Evolutionary conservation across 2,888 invertebrate genomes (phyloP).

Genomic region (Rhamnusium bicolor): DNA sequence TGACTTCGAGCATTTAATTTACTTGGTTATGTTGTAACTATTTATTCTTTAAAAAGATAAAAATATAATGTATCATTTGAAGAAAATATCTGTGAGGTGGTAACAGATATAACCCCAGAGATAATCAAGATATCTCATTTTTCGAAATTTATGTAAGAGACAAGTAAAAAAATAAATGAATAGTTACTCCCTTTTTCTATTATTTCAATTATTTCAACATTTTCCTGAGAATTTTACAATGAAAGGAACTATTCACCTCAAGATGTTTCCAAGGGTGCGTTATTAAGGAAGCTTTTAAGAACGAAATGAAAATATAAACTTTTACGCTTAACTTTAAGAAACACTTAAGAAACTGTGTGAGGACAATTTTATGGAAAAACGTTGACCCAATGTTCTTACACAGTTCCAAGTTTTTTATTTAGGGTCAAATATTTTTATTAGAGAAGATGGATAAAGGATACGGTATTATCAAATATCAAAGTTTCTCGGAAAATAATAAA

Average conservation of each 20-base stretch:
- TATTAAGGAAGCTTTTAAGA: background rate
- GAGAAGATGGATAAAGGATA: background rate
- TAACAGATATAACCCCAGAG: no score
- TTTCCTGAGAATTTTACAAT: background rate
- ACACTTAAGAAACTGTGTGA: background rate
- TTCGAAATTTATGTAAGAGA: no score
- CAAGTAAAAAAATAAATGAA: no score
- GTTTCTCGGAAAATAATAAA: background rate
- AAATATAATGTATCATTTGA: no score
- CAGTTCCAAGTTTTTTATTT: background rate
- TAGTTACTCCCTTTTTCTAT: no score
- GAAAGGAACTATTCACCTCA: background rate
- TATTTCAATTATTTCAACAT: background rate
- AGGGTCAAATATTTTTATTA: background rate
- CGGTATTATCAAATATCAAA: background rate
- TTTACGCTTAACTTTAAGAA: background rate
- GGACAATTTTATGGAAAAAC: background rate
- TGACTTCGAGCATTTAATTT: no score
- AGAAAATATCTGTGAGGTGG: no score
- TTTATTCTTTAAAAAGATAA: no score
- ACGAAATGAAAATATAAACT: background rate
- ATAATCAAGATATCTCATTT: no score
- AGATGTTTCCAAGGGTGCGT: background rate
- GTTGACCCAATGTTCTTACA: background rate
- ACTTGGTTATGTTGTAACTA: no score